Percentiles rank a stretch among this genome's conserved stretches.
Conservation (phyloP, 1,140 invertebrate genomes). For the Trissolcus basalis region DNA sequence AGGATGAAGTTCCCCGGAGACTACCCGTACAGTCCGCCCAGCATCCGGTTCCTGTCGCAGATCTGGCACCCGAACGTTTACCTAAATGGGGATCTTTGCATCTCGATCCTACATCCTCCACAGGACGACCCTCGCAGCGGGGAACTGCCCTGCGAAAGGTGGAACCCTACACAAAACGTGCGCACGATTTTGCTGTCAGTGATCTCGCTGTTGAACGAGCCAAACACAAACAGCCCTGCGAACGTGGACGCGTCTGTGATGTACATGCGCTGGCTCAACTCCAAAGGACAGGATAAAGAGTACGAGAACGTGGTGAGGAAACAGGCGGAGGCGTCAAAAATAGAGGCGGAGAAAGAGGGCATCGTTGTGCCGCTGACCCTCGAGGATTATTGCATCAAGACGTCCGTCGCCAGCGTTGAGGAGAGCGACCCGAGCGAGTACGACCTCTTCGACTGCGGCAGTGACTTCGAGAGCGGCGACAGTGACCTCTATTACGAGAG, state of each 20-base stretch:
- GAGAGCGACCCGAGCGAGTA: too few species aligned
- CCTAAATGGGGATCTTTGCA: constrained; percentile 98
- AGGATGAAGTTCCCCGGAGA: not conserved
- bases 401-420: not conserved
- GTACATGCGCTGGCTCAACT: constrained; percentile 98
- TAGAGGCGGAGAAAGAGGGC: constrained; percentile 96
- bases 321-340: constrained; percentile 83
- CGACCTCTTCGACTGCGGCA: too few species aligned
- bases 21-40: not conserved
- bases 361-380: constrained; percentile 97
- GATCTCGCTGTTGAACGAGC: constrained; percentile 98
- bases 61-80: constrained; percentile 2
- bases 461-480: too few species aligned
- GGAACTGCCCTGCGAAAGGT: constrained; percentile 83
- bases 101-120: constrained; percentile 98
- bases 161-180: constrained; percentile 99
- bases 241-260: constrained; percentile 99
- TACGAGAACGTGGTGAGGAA: constrained; percentile 99
- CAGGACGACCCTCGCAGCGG: not conserved
- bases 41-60: not conserved
- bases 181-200: constrained; percentile 97
- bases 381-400: constrained; percentile 92
- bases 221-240: constrained; percentile 98
- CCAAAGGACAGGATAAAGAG: constrained; percentile 98
- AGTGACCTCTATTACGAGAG: too few species aligned